Evolutionary conservation across 2,797 vertebrate genomes (phyloP), one percentile per base, ranked within the genome.

Genomic region (Alouatta caraya): DNA sequence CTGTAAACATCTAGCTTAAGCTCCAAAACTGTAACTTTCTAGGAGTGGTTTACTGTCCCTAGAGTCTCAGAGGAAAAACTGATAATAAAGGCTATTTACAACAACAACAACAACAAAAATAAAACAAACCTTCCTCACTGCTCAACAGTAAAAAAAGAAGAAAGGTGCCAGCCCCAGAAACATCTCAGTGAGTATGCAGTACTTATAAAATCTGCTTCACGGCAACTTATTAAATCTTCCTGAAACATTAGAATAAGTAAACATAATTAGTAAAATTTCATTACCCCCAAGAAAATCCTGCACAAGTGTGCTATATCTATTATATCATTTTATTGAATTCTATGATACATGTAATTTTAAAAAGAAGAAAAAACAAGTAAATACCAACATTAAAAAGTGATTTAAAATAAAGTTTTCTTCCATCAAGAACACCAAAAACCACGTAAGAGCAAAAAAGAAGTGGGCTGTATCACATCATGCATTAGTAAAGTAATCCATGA

Each of bases 331-430:
- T 61, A 55, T 39, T 92, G 46, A 75, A 82, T 85, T 93, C 80
- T 57, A 48, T 28, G 46, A 85, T 2, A 75, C 1, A 33, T 67
- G 11, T 26, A 70, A 67, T 92, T 90, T 84, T 90, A 76, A 91
- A 86, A 33, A 28, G 78, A 73, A 57, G 0, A 59, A 93, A 97
- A 75, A 30, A 81, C 91, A 96, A 88, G 13, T 30, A 85, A 95
- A 88, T 57, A 5, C 15, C 75, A 30, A 61, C 42, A 89, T 76
- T 92, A 52, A 83, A 94, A 84, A 55, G 48, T 83, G 24, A 52
- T 75, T 92, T 83, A 91, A 88, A 86, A 76, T 93, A 70, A 93
- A 97, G 44, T 83, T 96, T 93, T 44, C 64, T 86, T 15, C 14
- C 30, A 93, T 96, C 14, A 67, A 96, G 75, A 87, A 93, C 30